Base-by-base conservation (phyloP, 2,113 vertebrate species). In the Lophochroa leadbeateri region DNA sequence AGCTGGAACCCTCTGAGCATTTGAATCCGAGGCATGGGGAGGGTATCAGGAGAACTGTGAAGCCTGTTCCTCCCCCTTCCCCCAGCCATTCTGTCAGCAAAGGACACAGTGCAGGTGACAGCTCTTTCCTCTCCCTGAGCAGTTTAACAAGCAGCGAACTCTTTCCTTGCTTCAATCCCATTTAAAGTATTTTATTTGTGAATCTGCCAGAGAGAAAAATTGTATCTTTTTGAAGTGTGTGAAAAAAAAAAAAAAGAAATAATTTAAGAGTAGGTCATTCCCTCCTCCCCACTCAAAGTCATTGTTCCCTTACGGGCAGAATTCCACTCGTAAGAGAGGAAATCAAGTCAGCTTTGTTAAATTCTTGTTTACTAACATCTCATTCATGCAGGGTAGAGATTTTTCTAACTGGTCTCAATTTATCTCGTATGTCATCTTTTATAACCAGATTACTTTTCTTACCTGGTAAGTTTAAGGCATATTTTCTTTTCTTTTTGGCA, bases 331-430 rank as follows among this genome's bases (percentile, higher is more conserved):
- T 72, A 87, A 85, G 37, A 52, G 55, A 77, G 77, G 52, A 91
- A 94, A 88, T 90, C 33, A 44, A 76, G 53, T 69, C 76, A 90
- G 23, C 28, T 76, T 68, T 87, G 39, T 68, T 82, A 72, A 72
- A 67, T 93, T 80, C 47, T 41, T 87, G 61, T 82, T 95, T 94
- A 69, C 65, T 87, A 82, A 37, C 0, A 0, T 85, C 85, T 90
- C 46, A 13, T 71, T 95, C 43, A 49, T 69, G 7, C 18, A 33
- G 9, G 19, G 31, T 28, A 68, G 84, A 82, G n/a, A 44, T 80
- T 92, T 92, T 96, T 89, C 65, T 85, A 80, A 46, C 41, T 53
- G 19, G n/a, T 72, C 37, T 88, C 49, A 55, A 18, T 75, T 76
- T 85, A 85, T 76, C 44, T 58, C 39, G 13, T 47, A 31, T 43